Evolutionary conservation across 2,888 invertebrate genomes (phyloP), one percentile per base, ranked within the genome.

Genomic region (Anticlea derivata): DNA sequence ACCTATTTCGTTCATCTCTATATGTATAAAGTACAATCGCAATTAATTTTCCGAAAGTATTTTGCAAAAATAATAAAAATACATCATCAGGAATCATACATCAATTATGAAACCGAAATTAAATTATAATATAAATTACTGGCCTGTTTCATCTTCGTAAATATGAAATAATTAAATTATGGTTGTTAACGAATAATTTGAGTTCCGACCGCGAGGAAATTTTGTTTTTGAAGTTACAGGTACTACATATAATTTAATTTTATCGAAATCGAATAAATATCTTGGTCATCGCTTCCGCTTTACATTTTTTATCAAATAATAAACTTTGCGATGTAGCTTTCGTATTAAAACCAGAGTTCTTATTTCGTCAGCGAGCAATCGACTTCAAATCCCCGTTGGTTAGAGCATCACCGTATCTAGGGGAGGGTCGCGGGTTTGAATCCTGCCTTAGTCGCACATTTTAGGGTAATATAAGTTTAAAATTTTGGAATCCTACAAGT

Each of bases 181-280:
- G 50, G 53, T 63, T 59, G 53, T 63, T 62, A 66, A 55, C 61
- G 65, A 66, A 62, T 61, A 66, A 73, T 68, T 69, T 60, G 46
- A 56, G 64, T 63, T 49, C 50, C 57, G 54, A 45, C 58, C 47
- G 48, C 51, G 40, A 49, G 40, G 44, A 34, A 60, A 66, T 63
- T 62, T 62, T 48, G 64, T 60, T 63, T 59, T 27, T 39, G 52
- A 66, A 60, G 62, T 48, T 35, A 53, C 52, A 48, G 48, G 48
- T 53, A n/a, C n/a, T n/a, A n/a, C n/a, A n/a, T n/a, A 44, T 61
- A 60, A 67, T 63, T 64, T 59, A 49, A 60, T 61, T 66, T 34
- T 24, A 56, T 40, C 50, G 60, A 52, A 61, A 50, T 52, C 50
- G 53, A 62, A 64, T 58, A 34, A 58, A 50, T 54, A 27, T 45